Conservation (phyloP, 2,888 invertebrate species). For the Eudemis profundana region DNA sequence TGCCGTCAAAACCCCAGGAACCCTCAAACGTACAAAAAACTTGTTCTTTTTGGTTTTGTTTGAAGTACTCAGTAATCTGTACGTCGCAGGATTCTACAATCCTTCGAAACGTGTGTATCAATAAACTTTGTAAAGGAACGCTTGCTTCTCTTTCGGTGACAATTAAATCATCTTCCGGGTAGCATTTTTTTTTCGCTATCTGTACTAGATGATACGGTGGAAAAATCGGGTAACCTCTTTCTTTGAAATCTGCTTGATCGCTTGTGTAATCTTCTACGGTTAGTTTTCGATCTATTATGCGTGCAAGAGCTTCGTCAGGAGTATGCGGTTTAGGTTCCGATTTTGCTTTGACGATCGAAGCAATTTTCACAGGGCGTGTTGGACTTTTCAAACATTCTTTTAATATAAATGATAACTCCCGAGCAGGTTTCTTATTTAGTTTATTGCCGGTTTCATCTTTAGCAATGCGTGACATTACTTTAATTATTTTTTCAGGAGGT, state of each 20-base stretch:
- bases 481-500: not conserved
- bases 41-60: not conserved
- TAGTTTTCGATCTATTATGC: conserved; percentile 27
- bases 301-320: conserved; percentile 29
- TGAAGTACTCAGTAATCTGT: not conserved
- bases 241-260: conserved; percentile 12
- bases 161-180: conserved; percentile 1
- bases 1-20: conserved; percentile 7
- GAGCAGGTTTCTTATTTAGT: conserved; percentile 10
- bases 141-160: conserved; percentile 4
- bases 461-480: not conserved
- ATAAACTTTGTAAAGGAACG: not conserved
- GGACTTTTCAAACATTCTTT: conserved; percentile 34
- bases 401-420: conserved; percentile 20
- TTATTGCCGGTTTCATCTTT: not conserved
- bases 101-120: not conserved
- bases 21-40: conserved; percentile 1
- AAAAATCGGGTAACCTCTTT: conserved; percentile 27
- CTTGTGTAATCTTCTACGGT: conserved; percentile 33
- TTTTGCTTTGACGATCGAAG: not conserved
- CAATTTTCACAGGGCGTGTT: conserved; percentile 13
- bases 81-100: not conserved
- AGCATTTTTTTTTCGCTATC: not conserved
- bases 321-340: conserved; percentile 5
- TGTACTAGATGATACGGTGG: conserved; percentile 29